Evolutionary conservation across 2,113 vertebrate genomes (phyloP).

Genomic region (Psammodynastes pulverulentus): DNA sequence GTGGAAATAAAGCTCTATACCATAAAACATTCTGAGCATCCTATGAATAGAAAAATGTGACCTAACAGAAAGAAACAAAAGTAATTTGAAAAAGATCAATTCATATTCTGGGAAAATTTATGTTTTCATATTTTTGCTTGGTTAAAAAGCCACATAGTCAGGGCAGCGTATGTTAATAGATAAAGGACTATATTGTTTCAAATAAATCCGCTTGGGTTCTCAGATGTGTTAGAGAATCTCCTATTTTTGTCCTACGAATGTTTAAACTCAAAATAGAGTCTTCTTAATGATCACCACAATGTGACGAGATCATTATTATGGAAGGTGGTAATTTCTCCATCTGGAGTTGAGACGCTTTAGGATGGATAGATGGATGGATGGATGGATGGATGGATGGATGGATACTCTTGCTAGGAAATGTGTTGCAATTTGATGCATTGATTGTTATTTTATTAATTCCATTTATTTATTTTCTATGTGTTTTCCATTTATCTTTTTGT

Average conservation of each 20-base stretch:
- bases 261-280: background rate
- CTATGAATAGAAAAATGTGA: background rate
- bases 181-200: background rate
- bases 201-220: background rate
- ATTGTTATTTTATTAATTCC: background rate
- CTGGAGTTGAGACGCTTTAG: background rate
- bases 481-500: background rate
- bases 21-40: background rate
- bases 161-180: background rate
- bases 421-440: background rate
- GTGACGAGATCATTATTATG: background rate
- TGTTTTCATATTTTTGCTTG: background rate
- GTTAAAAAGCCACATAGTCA: background rate
- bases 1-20: background rate
- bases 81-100: background rate
- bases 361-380: background rate
- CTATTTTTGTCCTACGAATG: background rate
- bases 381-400: background rate
- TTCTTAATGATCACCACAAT: background rate
- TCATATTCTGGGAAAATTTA: background rate
- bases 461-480: background rate
- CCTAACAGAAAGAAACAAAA: background rate
- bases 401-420: background rate
- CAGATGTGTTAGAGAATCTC: background rate
- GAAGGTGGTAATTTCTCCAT: background rate